Percentiles rank a stretch among this genome's conserved stretches.
Conservation (phyloP, 1,140 invertebrate genomes). For the Meteorus sp. region DNA sequence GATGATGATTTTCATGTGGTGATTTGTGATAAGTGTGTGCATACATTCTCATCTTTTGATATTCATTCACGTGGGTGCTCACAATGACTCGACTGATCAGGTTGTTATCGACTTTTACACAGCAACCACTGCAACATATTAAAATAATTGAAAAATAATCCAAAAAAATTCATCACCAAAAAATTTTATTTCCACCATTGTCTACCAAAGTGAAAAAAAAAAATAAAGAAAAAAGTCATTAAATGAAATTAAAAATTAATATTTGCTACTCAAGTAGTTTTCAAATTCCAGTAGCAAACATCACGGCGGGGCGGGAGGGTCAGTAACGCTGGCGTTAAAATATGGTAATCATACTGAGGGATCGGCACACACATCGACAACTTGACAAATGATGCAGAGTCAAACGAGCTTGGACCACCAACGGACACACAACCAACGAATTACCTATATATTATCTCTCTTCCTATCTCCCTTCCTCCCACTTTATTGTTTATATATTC, state of each 20-base stretch:
- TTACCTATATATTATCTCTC: not conserved
- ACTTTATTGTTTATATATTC: not conserved
- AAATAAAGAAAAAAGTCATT: too few relatives aligned
- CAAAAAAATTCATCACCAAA: not conserved
- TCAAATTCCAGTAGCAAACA: conserved; percentile 53
- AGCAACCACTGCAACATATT: not conserved
- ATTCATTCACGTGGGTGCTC: not conserved
- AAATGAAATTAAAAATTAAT: too few relatives aligned
- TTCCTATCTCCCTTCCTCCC: conserved; percentile 1
- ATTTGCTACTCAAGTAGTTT: too few relatives aligned
- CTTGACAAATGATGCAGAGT: conserved; percentile 58
- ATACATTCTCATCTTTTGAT: too few relatives aligned
- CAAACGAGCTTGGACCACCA: conserved; percentile 53
- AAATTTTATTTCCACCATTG: not conserved
- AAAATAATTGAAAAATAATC: not conserved
- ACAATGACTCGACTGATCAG: conserved; percentile 1
- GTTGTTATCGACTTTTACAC: not conserved
- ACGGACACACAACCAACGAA: conserved; percentile 37
- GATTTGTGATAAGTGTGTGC: too few relatives aligned
- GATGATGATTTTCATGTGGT: not conserved
- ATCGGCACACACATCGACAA: conserved; percentile 55
- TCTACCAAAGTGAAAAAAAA: not conserved
- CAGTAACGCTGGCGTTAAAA: conserved; percentile 58
- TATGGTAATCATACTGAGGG: conserved; percentile 54
- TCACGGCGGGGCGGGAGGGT: conserved; percentile 36